Percentiles rank a stretch among this genome's conserved stretches.
These are phyloP conservation scores for Nasonia vitripennis DNA, from an alignment of 1,140 invertebrate genomes.

Conservation along the genomic window DNA sequence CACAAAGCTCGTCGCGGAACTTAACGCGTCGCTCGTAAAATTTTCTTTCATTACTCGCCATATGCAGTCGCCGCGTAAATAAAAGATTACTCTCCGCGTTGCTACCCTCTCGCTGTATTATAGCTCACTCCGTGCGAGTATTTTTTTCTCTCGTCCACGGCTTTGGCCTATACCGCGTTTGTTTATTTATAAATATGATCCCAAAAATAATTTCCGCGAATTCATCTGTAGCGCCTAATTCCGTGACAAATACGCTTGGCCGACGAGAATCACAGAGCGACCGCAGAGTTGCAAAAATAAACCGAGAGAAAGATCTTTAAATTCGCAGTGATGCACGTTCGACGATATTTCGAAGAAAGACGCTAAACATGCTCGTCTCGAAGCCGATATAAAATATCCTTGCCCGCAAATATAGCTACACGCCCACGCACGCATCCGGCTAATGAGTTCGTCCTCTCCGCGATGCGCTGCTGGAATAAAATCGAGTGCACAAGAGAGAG, in stretches of 20 bases:
- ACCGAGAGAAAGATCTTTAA: background rate
- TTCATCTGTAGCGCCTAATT: background rate
- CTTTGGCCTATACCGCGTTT: too few relatives aligned
- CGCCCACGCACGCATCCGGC: background rate
- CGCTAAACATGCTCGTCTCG: background rate
- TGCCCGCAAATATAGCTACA: background rate
- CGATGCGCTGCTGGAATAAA: too few relatives aligned
- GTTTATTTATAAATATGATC: background rate
- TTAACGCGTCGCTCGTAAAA: background rate
- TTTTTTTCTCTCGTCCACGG: background rate
- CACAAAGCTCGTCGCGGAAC: background rate
- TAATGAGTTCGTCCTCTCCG: background rate
- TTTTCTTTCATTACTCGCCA: constrained; percentile 12
- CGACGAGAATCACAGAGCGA: background rate
- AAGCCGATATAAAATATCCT: background rate
- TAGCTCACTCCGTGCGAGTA: background rate
- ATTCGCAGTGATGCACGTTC: background rate
- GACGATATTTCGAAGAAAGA: background rate
- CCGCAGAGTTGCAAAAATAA: background rate
- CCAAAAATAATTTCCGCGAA: background rate
- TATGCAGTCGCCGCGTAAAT: constrained; percentile 4
- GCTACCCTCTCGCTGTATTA: background rate
- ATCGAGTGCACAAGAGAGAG: background rate
- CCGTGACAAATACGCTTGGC: constrained; percentile 8
- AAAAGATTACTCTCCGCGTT: background rate